Conservation (phyloP, 2,113 vertebrate species). For the Mesitornis unicolor region DNA sequence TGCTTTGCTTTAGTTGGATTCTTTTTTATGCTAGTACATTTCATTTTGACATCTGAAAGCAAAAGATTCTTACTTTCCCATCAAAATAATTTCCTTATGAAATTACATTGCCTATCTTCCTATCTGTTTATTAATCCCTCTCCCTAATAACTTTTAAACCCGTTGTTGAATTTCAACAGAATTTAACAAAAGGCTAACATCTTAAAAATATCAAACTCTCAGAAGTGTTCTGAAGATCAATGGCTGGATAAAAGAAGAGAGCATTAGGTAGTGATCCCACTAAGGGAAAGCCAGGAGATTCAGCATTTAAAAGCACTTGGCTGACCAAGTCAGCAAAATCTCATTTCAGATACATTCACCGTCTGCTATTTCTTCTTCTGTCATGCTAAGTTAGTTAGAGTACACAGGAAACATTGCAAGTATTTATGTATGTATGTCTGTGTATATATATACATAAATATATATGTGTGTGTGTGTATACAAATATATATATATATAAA, state of each 20-base stretch:
- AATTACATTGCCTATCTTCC: not conserved
- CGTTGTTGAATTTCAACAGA: not conserved
- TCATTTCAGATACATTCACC: not conserved
- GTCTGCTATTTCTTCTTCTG: not conserved
- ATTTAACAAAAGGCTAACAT: not conserved
- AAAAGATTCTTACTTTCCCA: not conserved
- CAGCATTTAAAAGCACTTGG: not conserved
- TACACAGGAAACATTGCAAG: not conserved
- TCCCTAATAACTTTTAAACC: not conserved
- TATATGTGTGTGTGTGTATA: not conserved
- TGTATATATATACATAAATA: too few species aligned
- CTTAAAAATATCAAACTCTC: not conserved
- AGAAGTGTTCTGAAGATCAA: not conserved
- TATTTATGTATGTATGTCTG: not conserved
- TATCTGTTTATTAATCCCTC: not conserved
- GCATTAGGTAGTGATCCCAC: not conserved
- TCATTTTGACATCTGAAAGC: not conserved
- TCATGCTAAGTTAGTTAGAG: not conserved
- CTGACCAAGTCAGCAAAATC: not conserved
- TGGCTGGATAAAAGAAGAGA: not conserved
- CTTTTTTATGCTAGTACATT: not conserved
- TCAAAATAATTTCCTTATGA: not conserved
- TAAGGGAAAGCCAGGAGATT: not conserved
- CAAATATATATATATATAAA: not conserved
- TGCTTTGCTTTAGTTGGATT: not conserved